Percentiles rank a stretch among this genome's conserved stretches.
Conservation (phyloP, 2,797 vertebrate genomes). For the Microchirus variegatus region DNA sequence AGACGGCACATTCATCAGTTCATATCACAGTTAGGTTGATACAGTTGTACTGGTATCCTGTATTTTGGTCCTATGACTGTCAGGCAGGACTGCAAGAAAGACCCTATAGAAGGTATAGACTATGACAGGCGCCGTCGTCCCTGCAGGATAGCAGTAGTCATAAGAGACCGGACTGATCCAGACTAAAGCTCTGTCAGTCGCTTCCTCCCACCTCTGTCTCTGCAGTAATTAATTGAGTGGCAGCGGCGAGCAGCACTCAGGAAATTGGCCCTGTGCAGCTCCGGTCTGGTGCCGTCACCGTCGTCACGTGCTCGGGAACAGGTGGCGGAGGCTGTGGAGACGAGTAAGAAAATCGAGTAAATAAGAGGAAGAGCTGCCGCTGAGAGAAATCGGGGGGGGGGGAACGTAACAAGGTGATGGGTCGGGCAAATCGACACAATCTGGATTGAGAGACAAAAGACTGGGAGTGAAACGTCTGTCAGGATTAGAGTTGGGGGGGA, state of each 20-base stretch:
- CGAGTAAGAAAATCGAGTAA: not conserved
- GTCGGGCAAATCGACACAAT: conserved; percentile 21
- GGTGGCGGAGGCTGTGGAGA: conserved; percentile 21
- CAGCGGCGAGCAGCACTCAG: conserved; percentile 70
- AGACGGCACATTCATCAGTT: too few relatives aligned
- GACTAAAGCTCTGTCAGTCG: conserved; percentile 51
- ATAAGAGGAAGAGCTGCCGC: conserved; percentile 1
- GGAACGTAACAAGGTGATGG: not conserved
- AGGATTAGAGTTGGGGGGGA: conserved; percentile 44
- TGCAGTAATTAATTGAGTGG: conserved; percentile 74
- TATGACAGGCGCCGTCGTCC: conserved; percentile 49
- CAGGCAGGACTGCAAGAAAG: conserved; percentile 48
- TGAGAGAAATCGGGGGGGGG: conserved; percentile 4
- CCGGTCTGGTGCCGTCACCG: conserved; percentile 43
- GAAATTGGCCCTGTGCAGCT: conserved; percentile 66
- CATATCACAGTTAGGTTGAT: too few relatives aligned
- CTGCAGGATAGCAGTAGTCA: conserved; percentile 35
- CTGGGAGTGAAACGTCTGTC: conserved; percentile 19
- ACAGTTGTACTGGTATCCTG: not conserved
- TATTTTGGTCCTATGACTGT: conserved; percentile 50
- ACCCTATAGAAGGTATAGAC: conserved; percentile 62
- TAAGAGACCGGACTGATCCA: conserved; percentile 52
- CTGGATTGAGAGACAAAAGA: conserved; percentile 18
- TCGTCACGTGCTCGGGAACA: conserved; percentile 34
- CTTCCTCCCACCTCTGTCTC: conserved; percentile 55